Conservation (phyloP, 2,113 vertebrate species). For the Pelvicachromis taeniatus region DNA sequence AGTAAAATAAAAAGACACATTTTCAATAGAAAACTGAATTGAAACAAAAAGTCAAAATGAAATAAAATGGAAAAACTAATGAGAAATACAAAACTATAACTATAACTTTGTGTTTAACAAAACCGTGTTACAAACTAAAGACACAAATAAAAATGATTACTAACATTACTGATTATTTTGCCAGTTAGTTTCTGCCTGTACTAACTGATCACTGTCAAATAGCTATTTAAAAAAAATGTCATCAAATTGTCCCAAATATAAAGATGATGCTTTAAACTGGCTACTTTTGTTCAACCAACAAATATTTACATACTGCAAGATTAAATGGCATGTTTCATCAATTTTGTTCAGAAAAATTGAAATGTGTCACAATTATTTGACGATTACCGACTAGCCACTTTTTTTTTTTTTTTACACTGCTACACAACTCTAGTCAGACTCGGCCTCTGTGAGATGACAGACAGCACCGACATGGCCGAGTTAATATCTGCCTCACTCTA, state of each 20-base stretch:
- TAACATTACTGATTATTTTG: neutral
- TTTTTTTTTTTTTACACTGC: neutral
- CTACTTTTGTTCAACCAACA: neutral
- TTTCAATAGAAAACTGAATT: no score
- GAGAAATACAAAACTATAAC: neutral
- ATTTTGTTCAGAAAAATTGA: neutral
- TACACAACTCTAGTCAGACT: neutral
- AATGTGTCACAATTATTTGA: neutral
- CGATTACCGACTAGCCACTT: neutral
- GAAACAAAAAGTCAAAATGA: no score
- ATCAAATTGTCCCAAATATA: neutral
- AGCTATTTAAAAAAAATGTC: neutral
- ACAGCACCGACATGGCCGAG: neutral
- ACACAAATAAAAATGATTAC: neutral
- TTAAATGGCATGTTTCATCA: neutral
- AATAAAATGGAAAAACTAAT: no score
- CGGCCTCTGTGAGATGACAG: neutral
- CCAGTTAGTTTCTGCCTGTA: neutral
- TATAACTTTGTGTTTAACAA: neutral
- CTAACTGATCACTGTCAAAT: neutral
- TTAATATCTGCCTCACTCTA: neutral
- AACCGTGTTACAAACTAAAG: neutral
- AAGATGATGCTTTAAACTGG: neutral
- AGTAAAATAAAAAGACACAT: no score
- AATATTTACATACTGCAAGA: neutral